phyloP scores from a whole-genome alignment of 1,140 invertebrate species.

The Procambarus clarkii region DNA sequence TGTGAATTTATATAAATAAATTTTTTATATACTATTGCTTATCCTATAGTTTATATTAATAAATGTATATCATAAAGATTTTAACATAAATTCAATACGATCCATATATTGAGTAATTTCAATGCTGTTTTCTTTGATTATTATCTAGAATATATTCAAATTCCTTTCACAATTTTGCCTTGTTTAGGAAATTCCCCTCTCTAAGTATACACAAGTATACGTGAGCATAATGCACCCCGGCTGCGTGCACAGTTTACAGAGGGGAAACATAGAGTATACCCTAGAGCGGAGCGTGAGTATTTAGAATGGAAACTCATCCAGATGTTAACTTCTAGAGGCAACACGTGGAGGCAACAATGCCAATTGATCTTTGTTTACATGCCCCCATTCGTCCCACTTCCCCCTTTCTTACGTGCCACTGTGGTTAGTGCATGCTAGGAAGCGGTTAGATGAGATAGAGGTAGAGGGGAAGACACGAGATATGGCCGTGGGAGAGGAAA shows the following conservation, averaged over 20 bases:
- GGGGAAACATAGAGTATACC: slow-evolving; percentile 16
- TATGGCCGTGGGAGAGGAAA: neutral
- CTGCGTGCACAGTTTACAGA: neutral
- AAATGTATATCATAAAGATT: too few relatives aligned
- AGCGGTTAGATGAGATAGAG: neutral
- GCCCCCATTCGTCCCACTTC: too few relatives aligned
- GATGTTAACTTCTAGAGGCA: neutral
- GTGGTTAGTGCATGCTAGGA: neutral
- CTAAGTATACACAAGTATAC: neutral
- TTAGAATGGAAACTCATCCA: slow-evolving; percentile 31
- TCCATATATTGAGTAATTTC: slow-evolving; percentile 20
- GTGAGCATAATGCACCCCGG: neutral
- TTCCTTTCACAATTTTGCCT: neutral
- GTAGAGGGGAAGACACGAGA: neutral
- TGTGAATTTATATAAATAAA: too few relatives aligned
- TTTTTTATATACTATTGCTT: too few relatives aligned
- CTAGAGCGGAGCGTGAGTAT: neutral
- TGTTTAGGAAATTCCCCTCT: neutral
- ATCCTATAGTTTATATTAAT: too few relatives aligned
- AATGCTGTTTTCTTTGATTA: slow-evolving; percentile 47
- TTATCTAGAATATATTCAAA: slow-evolving; percentile 52
- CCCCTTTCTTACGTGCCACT: neutral
- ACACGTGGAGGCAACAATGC: slow-evolving; percentile 26
- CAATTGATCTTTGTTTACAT: neutral
- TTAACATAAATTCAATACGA: too few relatives aligned